Conservation (phyloP, 2,797 vertebrate species). For the Sebastolobus alascanus region DNA sequence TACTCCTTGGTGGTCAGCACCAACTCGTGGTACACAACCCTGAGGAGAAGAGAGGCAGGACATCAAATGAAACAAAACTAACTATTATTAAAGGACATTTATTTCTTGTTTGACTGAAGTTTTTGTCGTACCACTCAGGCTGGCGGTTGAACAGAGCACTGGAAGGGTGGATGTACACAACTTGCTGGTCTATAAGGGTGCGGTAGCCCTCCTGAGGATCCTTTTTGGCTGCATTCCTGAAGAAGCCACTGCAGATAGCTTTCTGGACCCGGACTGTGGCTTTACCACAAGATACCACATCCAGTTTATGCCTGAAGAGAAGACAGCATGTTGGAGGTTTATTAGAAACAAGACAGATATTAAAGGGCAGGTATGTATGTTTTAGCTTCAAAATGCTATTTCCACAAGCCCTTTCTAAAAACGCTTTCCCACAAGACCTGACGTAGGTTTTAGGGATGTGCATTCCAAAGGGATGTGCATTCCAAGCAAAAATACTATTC, state of each 20-base stretch:
- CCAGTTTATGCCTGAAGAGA: conserved; percentile 92
- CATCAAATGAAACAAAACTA: neutral
- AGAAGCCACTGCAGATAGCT: conserved; percentile 98
- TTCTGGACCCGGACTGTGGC: conserved; percentile 98
- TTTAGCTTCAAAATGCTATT: no score
- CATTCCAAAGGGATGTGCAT: no score
- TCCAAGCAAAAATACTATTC: no score
- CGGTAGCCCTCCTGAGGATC: conserved; percentile 98
- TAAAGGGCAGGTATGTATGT: no score
- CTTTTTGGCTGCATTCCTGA: conserved; percentile 97
- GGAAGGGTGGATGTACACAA: conserved; percentile 98
- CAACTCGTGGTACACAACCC: conserved; percentile 98
- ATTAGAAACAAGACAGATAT: neutral
- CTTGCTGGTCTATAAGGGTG: conserved; percentile 97
- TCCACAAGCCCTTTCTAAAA: no score
- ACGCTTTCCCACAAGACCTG: rapidly evolving
- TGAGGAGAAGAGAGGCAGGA: conserved; percentile 43
- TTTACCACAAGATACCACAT: conserved; percentile 98
- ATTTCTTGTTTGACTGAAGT: neutral
- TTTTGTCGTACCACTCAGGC: conserved; percentile 92
- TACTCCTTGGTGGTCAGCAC: conserved; percentile 99
- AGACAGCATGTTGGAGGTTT: neutral
- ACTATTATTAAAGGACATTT: neutral
- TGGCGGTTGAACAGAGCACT: conserved; percentile 98
- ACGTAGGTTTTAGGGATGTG: no score